A percentile compares a stretch with the other conserved stretches of the same genome.
These are phyloP conservation scores for Scaptomyza reducta DNA, from an alignment of 2,888 invertebrate species.

Conservation along the genomic window DNA sequence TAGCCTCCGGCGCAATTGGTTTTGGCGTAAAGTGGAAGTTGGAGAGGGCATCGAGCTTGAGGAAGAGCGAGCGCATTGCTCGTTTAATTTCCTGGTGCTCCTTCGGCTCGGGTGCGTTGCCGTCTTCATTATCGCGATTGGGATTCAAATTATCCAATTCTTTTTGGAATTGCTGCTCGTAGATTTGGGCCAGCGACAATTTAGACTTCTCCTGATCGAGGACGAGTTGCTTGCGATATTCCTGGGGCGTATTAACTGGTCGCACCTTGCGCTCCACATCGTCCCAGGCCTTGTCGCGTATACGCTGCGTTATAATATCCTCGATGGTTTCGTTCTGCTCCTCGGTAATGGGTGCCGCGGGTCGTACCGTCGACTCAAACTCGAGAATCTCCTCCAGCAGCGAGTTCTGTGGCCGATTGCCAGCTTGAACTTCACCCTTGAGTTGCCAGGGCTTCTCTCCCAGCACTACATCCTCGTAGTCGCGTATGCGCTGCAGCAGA, in stretches of 20 bases:
- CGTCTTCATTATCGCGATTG: conserved; percentile 84
- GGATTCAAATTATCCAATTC: conserved; percentile 86
- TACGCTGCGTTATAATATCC: conserved; percentile 94
- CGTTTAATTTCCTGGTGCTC: conserved; percentile 91
- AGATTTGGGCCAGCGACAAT: conserved; percentile 95
- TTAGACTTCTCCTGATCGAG: conserved; percentile 98
- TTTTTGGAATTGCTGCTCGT: conserved; percentile 93
- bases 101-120: conserved; percentile 87
- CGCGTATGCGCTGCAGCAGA: conserved; percentile 88
- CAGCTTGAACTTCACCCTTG: conserved; percentile 93
- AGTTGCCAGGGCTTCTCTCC: conserved; percentile 97
- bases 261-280: conserved; percentile 95
- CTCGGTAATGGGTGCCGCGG: conserved; percentile 96
- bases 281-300: conserved; percentile 97
- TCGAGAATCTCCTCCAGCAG: conserved; percentile 95
- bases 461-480: conserved; percentile 90
- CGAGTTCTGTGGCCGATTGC: conserved; percentile 94
- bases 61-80: conserved; percentile 90
- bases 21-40: conserved; percentile 98
- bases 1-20: conserved; percentile 92
- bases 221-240: conserved; percentile 94
- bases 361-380: conserved; percentile 92
- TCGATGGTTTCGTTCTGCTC: conserved; percentile 94
- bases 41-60: conserved; percentile 94
- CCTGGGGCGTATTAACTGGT: conserved; percentile 91